Conservation (phyloP, 2,797 vertebrate genomes). For the Acanthornis magna region DNA sequence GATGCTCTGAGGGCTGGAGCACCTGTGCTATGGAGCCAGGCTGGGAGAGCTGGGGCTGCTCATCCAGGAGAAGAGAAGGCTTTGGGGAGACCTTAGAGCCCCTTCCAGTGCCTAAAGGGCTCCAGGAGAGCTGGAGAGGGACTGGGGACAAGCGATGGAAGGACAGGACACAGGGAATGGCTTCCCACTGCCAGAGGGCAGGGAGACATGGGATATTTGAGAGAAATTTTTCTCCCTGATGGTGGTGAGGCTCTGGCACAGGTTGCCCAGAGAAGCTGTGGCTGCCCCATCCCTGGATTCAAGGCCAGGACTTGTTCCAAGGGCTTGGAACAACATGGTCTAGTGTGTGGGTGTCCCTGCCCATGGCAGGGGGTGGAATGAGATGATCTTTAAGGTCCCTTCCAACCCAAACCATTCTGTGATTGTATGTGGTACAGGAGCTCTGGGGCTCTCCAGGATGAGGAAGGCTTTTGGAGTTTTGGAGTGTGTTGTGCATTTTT, state of each 20-base stretch:
- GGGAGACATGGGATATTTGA: not conserved
- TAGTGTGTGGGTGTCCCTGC: not conserved
- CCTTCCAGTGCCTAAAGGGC: not conserved
- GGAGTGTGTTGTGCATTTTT: not conserved
- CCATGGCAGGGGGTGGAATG: too few relatives aligned
- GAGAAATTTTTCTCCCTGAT: not conserved
- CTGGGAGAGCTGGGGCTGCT: not conserved
- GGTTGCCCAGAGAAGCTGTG: not conserved
- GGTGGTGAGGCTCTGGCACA: not conserved
- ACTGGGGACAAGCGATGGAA: not conserved
- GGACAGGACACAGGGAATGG: not conserved
- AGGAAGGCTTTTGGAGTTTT: not conserved
- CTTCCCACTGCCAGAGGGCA: not conserved
- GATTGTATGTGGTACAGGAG: not conserved
- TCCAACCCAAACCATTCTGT: not conserved
- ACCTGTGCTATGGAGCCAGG: not conserved
- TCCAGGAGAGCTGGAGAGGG: not conserved
- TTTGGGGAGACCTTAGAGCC: not conserved
- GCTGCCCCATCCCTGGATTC: not conserved
- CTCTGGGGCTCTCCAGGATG: not conserved
- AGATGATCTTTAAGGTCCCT: not conserved
- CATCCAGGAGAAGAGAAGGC: not conserved
- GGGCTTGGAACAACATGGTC: accelerated
- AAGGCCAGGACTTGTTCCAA: not conserved
- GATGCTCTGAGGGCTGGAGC: not conserved